Conservation (phyloP, 92 coral and sea anemone species). For the Epizoanthus ramosus region DNA sequence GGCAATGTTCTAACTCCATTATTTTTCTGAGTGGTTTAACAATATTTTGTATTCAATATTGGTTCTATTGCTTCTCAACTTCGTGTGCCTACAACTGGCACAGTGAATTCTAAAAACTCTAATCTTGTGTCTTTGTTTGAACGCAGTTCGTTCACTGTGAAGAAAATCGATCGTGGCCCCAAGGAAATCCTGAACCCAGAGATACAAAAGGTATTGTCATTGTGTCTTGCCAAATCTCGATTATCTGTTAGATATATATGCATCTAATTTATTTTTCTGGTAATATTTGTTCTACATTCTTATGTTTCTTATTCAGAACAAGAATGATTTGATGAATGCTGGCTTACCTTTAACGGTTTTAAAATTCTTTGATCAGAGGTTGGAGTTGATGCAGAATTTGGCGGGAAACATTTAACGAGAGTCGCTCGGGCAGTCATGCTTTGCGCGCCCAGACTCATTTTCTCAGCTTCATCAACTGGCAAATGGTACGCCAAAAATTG, state of each 20-base stretch:
- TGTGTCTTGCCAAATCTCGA: too few relatives aligned
- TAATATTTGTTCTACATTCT: not conserved
- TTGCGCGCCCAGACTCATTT: too few relatives aligned
- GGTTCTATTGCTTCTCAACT: too few relatives aligned
- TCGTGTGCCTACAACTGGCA: too few relatives aligned
- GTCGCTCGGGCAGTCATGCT: not conserved
- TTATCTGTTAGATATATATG: too few relatives aligned
- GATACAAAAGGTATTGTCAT: slow-evolving; percentile 82
- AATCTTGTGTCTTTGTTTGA: not conserved
- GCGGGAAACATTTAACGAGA: not conserved
- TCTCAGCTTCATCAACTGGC: too few relatives aligned
- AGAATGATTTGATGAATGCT: not conserved
- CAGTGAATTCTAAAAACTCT: too few relatives aligned
- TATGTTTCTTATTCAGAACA: not conserved
- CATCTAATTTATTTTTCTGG: not conserved
- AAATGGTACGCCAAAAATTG: too few relatives aligned
- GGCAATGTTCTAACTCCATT: too few relatives aligned
- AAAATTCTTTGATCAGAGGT: too few relatives aligned
- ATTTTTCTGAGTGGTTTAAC: too few relatives aligned
- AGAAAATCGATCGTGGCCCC: slow-evolving; percentile 87
- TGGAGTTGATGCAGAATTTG: not conserved
- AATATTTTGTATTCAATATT: too few relatives aligned
- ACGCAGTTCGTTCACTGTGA: slow-evolving; percentile 72
- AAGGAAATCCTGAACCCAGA: slow-evolving; percentile 86
- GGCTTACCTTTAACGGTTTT: not conserved